Evolutionary conservation across 2,888 invertebrate genomes (phyloP), one percentile per base, ranked within the genome.

Genomic region (Acronicta aceris): DNA sequence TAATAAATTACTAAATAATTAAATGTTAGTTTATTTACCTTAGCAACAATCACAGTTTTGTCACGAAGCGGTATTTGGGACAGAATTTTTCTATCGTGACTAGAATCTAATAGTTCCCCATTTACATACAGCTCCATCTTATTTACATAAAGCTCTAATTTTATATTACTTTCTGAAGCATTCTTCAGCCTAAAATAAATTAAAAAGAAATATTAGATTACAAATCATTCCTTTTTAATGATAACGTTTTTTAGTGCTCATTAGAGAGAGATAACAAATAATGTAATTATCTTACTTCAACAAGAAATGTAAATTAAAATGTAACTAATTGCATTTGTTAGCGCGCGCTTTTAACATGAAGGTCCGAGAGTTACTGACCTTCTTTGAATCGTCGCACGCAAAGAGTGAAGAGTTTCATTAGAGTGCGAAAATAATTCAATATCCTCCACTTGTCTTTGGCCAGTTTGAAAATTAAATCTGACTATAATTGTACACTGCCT

Each of bases 341-440:
- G 10, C 9, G 10, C 30, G 10, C 8, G 3, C 10, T 30, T 9
- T 33, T 33, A 33, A 33, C 12, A 4, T 12, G 3, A 33, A 33
- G 10, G 10, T 10, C 10, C 7, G 30, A 30, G 30, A 12, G 12
- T 2, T 6, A 69, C 60, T 43, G 75, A 94, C 95, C 97, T 95
- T 78, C 96, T 95, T 83, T 97, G 95, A 81, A 98, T 96, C 79
- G 96, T 96, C 60, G 98, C 95, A 73, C 98, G 96, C 66, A 99
- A 95, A 38, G 98, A 97, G 55, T 97, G 97, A 77, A 99, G 95
- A 4, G 99, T 99, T 87, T 99, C 99, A 89, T 99, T 99, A 63
- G 97, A 97, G 92, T 99, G 99, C 46, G 99, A 98, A 86, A 96
- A 97, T 64, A 99, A 94, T 88, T 99, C 99, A 78, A 98, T 95